phyloP scores from a whole-genome alignment of 2,888 invertebrate species.

The Drosophila picticornis region DNA sequence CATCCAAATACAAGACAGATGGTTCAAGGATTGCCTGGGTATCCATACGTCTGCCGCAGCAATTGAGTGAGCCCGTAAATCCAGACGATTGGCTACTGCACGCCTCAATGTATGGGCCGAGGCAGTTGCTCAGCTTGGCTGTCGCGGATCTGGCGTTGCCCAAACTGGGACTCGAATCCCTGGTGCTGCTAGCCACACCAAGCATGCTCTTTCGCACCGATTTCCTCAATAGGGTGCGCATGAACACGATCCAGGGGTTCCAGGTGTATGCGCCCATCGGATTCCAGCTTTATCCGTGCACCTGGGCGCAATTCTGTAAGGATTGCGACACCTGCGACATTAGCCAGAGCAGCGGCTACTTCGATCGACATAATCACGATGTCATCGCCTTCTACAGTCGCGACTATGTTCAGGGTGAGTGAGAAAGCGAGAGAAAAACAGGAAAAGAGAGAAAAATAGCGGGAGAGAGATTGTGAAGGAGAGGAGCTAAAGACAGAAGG shows the following conservation, averaged over 20 bases:
- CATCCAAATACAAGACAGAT: constrained; percentile 89
- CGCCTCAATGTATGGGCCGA: constrained; percentile 83
- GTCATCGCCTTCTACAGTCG: constrained; percentile 93
- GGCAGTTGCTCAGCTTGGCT: constrained; percentile 85
- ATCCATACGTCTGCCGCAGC: constrained; percentile 87
- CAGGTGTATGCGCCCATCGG: constrained; percentile 97
- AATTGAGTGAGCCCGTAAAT: constrained; percentile 62
- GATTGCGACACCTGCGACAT: constrained; percentile 88
- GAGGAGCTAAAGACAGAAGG: too few relatives aligned
- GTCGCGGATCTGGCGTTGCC: constrained; percentile 89
- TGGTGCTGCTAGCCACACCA: constrained; percentile 89
- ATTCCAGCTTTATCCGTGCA: constrained; percentile 92
- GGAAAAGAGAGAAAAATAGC: background rate
- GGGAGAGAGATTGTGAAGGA: too few relatives aligned
- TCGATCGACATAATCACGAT: constrained; percentile 90
- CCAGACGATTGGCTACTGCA: constrained; percentile 79
- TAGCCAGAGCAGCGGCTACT: constrained; percentile 91
- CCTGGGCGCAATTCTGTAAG: constrained; percentile 87
- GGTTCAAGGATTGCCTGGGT: constrained; percentile 90
- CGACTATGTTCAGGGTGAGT: constrained; percentile 91
- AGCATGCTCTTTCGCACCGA: constrained; percentile 91
- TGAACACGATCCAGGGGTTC: constrained; percentile 96
- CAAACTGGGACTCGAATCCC: constrained; percentile 90
- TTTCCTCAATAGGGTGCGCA: constrained; percentile 96
- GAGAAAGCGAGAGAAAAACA: background rate